These are phyloP conservation scores for Lasius fuliginosus DNA, from an alignment of 2,888 invertebrate species.

Conservation along the genomic window DNA sequence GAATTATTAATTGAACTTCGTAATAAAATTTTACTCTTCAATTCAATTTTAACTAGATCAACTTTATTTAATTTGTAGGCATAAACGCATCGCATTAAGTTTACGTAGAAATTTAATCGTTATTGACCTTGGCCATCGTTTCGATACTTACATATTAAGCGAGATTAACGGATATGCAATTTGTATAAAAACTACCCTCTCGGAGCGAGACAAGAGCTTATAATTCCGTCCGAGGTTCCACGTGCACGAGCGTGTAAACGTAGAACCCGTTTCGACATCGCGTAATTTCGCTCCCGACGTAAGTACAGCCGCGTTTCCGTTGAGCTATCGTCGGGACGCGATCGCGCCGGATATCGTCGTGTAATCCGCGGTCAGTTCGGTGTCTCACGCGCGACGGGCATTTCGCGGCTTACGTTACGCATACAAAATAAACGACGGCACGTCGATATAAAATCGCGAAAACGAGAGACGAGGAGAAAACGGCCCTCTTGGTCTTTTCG, in stretches of 20 bases:
- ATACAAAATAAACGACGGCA: constrained; percentile 71
- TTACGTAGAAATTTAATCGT: not conserved
- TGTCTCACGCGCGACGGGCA: constrained; percentile 80
- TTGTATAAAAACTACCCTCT: constrained; percentile 2
- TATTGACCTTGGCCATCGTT: not conserved
- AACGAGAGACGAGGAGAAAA: constrained; percentile 15
- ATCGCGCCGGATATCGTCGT: constrained; percentile 47
- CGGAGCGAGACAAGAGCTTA: constrained; percentile 16
- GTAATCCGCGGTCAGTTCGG: constrained; percentile 80
- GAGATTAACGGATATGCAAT: not conserved
- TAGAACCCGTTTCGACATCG: constrained; percentile 29
- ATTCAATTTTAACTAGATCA: not conserved
- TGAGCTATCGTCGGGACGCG: constrained; percentile 54
- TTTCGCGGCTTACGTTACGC: constrained; percentile 78
- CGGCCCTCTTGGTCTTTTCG: not conserved
- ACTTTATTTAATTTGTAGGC: not conserved
- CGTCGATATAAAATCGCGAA: constrained; percentile 58
- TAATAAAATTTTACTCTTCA: not conserved
- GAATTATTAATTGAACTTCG: not conserved
- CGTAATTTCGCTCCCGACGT: constrained; percentile 58
- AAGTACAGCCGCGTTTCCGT: constrained; percentile 56
- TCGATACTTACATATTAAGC: not conserved
- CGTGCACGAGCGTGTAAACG: constrained; percentile 30
- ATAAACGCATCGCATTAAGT: not conserved
- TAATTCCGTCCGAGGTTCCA: constrained; percentile 29